Evolutionary conservation across 1,140 invertebrate species (phyloP), one percentile per base, ranked within the genome.

Genomic region (Gryllus bimaculatus): DNA sequence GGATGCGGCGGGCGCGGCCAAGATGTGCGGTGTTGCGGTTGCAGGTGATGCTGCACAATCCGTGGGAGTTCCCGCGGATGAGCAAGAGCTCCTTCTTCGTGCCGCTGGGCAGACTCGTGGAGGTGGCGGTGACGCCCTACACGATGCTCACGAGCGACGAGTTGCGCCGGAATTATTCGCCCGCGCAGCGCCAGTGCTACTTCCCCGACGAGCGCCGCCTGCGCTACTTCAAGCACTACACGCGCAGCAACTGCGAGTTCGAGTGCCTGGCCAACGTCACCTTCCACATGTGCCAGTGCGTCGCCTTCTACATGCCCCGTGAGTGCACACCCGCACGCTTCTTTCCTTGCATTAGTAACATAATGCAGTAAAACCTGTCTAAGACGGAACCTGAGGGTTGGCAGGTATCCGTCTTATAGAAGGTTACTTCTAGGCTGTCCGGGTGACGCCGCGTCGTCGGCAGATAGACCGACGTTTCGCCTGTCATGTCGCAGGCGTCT

Each of bases 281-380:
- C 4, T 77, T 85, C 48, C 47, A 81, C 8, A 76, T 48, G 47
- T 87, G 86, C 79, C 82, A 82, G 10, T 87, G 86, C 81, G 90
- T 91, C 47, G 88, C 89, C 79, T 91, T 90, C 82, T 89, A 90
- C 83, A 91, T 92, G 90, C 91, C 91, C 77, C 88, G 91, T 92
- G 84, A 89, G 84, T 86, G 79, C 79, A 73, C 48, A 39, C 26
- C 1, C 26, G n/a, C n/a, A n/a, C n/a, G n/a, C n/a, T n/a, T n/a
- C n/a, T n/a, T n/a, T n/a, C n/a, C n/a, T n/a, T n/a, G n/a, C n/a
- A n/a, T n/a, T n/a, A n/a, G n/a, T n/a, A n/a, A n/a, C n/a, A n/a
- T n/a, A n/a, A n/a, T n/a, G n/a, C n/a, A n/a, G n/a, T n/a, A n/a
- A n/a, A n/a, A n/a, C n/a, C n/a, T n/a, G n/a, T n/a, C n/a, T n/a